Base-by-base conservation (phyloP, 2,888 invertebrate genomes). In the Thera britannica region DNA sequence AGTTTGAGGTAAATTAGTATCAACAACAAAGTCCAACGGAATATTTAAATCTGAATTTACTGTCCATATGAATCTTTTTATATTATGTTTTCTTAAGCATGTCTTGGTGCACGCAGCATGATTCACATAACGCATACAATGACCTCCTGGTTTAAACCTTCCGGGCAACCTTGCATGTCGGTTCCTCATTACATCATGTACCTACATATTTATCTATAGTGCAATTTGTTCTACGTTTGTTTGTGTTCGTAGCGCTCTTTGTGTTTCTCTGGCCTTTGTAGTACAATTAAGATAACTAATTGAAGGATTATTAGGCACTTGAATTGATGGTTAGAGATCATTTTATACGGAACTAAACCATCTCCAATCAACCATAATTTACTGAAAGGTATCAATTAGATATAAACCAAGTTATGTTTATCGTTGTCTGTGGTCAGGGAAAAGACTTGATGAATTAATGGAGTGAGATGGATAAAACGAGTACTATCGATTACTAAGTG, bases 161-260 rank as follows among this genome's bases (percentile, higher is more conserved):
- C 90, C 92, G 92, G 87, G 77, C 80, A 87, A 84, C 93, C 93
- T 93, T 92, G 93, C 81, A 66, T 58, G 72, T 65, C 71, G 84
- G 88, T 93, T 93, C 93, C 90, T 87, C 80, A 92, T 93, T 93
- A 92, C 93, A 91, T 92, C 91, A 93, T 84, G 75, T 79, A 81
- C 79, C 77, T 82, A 83, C 82, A 82, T 44, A 92, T 84, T 74
- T 79, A 81, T 79, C 77, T 82, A 82, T 81, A 89, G 82, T 89
- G 88, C 88, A 87, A 82, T 85, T 84, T 80, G 81, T 84, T 79
- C 59, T 68, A 70, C 78, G 79, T 77, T 80, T 83, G 77, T 80
- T 83, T 79, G 82, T 79, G 78, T 84, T 83, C 74, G 80, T 72
- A 75, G 82, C 77, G 83, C 81, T 83, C 85, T 90, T 87, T 88